Base-by-base conservation (phyloP, 2,797 vertebrate genomes). In the Enteromius anoplus region DNA sequence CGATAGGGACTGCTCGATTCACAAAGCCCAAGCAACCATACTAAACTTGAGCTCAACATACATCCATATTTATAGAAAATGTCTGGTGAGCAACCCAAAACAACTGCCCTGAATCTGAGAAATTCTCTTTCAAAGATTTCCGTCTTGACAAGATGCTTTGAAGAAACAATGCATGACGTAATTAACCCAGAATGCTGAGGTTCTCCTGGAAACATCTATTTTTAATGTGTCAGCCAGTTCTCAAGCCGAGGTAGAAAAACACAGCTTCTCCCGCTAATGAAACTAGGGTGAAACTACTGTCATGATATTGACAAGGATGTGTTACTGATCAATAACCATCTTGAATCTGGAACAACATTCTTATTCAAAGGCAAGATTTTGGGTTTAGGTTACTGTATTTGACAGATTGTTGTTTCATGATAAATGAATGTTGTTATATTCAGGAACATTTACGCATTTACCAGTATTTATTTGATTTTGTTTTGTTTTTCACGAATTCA, bases 101-200 rank as follows among this genome's bases (percentile, higher is more conserved):
- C 58, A 64, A 49, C 58, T 51, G 21, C 32, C 64, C 47, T 53
- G 66, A 40, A 79, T 68, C 47, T 53, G 29, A 68, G 40, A 47
- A 47, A 65, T 65, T 78, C 11, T 78, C 19, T 49, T 78, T 49
- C 21, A 78, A 82, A 34, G 15, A 34, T 23, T 37, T 60, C 34
- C 4, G 10, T 75, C 53, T 60, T 76, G 29, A 71, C 19, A 15
- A 73, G 40, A n/a, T 82, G 40, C 88, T 88, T 86, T 86, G 85
- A 83, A 81, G 68, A 26, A 75, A 82, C n/a, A 64, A 42, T 60
- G 32, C 17, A 80, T 81, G 75, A 84, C 78, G 83, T 85, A 83
- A 88, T 84, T 88, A 87, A 80, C 80, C 68, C 62, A 76, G 65
- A 80, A 64, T 55, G 51, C 66, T 65, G 75, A 77, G 37, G 80